Percentiles rank a stretch among this genome's conserved stretches.
These are phyloP conservation scores for Epirrhoe alternata DNA, from an alignment of 2,888 invertebrate genomes.

Conservation along the genomic window DNA sequence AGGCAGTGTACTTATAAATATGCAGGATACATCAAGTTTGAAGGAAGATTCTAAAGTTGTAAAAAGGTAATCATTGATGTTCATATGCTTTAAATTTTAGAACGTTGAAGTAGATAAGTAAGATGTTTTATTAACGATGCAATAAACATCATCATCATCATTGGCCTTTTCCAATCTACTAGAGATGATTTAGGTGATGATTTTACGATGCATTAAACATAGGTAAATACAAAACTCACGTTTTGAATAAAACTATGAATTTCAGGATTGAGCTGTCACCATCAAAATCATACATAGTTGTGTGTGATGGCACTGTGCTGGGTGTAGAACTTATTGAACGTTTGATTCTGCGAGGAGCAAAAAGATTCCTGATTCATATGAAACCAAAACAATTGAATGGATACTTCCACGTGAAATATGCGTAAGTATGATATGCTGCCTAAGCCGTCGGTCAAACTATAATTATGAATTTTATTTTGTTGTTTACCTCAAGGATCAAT, in stretches of 20 bases:
- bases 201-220: no score
- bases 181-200: no score
- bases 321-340: constrained; percentile 36
- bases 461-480: no score
- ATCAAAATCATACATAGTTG: constrained; percentile 22
- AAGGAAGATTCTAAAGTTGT: neutral
- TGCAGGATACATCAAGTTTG: constrained; percentile 15
- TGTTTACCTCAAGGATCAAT: no score
- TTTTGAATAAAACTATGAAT: neutral
- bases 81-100: no score
- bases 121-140: no score
- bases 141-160: no score
- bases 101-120: no score
- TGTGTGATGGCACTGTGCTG: constrained; percentile 34
- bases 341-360: constrained; percentile 35
- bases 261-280: constrained; percentile 24
- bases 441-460: no score
- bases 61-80: neutral
- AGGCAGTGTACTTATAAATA: constrained; percentile 37
- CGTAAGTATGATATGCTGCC: no score
- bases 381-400: constrained; percentile 25
- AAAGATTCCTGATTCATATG: constrained; percentile 23
- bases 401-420: constrained; percentile 33
- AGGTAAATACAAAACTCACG: no score
- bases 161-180: no score